These are phyloP conservation scores for Drosophila phalerata DNA, from an alignment of 2,888 invertebrate genomes.

Conservation along the genomic window DNA sequence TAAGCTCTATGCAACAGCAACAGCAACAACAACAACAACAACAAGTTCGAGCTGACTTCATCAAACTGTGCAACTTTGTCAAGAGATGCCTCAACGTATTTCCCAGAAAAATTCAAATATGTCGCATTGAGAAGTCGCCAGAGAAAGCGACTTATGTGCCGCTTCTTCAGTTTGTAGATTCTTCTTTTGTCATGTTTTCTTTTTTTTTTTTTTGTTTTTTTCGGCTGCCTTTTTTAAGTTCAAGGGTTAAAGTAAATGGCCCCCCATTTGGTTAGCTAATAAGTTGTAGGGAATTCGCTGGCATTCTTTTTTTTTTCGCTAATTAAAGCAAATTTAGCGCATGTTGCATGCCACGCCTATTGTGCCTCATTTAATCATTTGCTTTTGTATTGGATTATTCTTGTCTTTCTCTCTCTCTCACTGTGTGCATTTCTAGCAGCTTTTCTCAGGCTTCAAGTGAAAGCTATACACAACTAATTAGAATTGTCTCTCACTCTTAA, in stretches of 20 bases:
- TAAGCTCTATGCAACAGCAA: slow-evolving; percentile 25
- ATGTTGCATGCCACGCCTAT: slow-evolving; percentile 14
- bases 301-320: slow-evolving; percentile 7
- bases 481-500: slow-evolving; percentile 6
- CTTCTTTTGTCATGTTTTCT: neutral
- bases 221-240: slow-evolving; percentile 46
- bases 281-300: slow-evolving; percentile 16
- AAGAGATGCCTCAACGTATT: slow-evolving; percentile 40
- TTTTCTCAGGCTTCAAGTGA: slow-evolving; percentile 30
- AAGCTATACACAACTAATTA: slow-evolving; percentile 26
- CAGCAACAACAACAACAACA: slow-evolving; percentile 26
- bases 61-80: slow-evolving; percentile 33
- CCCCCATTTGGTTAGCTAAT: slow-evolving; percentile 19
- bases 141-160: slow-evolving; percentile 47
- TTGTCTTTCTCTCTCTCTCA: neutral
- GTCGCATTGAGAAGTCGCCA: slow-evolving; percentile 12
- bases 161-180: neutral
- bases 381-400: slow-evolving; percentile 4
- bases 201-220: slow-evolving; percentile 4
- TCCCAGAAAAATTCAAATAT: slow-evolving; percentile 60
- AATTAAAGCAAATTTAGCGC: slow-evolving; percentile 40
- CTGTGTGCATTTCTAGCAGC: neutral
- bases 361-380: neutral
- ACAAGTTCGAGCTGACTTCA: slow-evolving; percentile 39
- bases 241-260: slow-evolving; percentile 53